phyloP scores from a whole-genome alignment of 2,888 invertebrate genomes.

The Drosophila siamana region DNA sequence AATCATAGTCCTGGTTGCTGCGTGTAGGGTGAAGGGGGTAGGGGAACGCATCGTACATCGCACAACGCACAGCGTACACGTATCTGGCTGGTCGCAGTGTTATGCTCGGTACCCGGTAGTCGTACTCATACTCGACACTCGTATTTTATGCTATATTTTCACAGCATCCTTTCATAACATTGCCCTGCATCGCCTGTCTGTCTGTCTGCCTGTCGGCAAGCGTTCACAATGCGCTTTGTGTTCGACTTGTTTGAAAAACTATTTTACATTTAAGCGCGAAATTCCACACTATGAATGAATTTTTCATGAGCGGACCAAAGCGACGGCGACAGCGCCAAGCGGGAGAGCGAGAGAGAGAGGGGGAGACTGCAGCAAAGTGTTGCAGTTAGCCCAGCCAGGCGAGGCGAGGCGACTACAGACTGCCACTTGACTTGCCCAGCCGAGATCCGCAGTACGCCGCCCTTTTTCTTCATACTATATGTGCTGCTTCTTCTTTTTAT shows the following conservation, averaged over 20 bases:
- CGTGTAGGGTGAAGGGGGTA: too few species aligned
- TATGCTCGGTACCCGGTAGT: not conserved
- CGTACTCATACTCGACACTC: not conserved
- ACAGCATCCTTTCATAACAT: conserved; percentile 76
- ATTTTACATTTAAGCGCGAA: conserved; percentile 82
- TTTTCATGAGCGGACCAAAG: conserved; percentile 64
- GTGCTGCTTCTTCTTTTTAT: conserved; percentile 9
- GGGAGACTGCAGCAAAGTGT: conserved; percentile 12
- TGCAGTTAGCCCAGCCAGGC: conserved; percentile 12
- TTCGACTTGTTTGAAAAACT: conserved; percentile 81
- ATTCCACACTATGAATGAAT: conserved; percentile 81
- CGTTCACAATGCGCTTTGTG: conserved; percentile 78
- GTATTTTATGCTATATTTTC: conserved; percentile 67
- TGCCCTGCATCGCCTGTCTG: conserved; percentile 20
- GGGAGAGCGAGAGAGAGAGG: not conserved
- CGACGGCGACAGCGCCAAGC: conserved; percentile 6
- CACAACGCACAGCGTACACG: conserved; percentile 28
- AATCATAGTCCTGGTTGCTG: conserved; percentile 41
- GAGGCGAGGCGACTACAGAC: conserved; percentile 1
- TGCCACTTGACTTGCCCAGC: conserved; percentile 65
- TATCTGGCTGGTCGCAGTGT: conserved; percentile 2
- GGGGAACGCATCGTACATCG: conserved; percentile 15
- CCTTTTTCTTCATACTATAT: conserved; percentile 34
- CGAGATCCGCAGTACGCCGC: conserved; percentile 46
- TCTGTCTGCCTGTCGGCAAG: conserved; percentile 65